These are phyloP conservation scores for Apodemus speciosus DNA, from an alignment of 2,113 vertebrate species.

Conservation along the genomic window DNA sequence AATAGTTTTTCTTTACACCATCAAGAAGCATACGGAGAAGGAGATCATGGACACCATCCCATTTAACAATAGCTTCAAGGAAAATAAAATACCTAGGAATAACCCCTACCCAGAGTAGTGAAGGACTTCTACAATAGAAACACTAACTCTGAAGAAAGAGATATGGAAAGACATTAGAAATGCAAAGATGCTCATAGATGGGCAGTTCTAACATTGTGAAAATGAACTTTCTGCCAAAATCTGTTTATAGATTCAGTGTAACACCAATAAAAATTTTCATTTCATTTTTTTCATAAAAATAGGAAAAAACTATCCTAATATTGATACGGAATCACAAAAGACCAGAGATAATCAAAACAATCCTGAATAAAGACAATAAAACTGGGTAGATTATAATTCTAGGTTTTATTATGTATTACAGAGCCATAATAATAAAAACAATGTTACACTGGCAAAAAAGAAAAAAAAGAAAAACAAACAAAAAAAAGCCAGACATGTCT, in stretches of 20 bases:
- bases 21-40: background rate
- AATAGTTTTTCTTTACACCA: too few species aligned
- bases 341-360: background rate
- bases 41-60: background rate
- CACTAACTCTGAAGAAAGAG: background rate
- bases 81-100: background rate
- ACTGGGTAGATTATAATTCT: background rate
- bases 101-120: background rate
- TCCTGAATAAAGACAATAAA: background rate
- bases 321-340: background rate
- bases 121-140: background rate
- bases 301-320: background rate
- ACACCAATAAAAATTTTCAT: background rate
- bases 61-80: background rate
- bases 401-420: background rate
- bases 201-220: background rate
- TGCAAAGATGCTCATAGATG: background rate
- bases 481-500: background rate
- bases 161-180: background rate
- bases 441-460: background rate
- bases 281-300: background rate
- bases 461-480: too few species aligned
- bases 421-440: background rate
- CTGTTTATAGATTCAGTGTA: background rate
- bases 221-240: background rate